phyloP scores from a whole-genome alignment of 2,113 vertebrate species.

The Apodemus speciosus region DNA sequence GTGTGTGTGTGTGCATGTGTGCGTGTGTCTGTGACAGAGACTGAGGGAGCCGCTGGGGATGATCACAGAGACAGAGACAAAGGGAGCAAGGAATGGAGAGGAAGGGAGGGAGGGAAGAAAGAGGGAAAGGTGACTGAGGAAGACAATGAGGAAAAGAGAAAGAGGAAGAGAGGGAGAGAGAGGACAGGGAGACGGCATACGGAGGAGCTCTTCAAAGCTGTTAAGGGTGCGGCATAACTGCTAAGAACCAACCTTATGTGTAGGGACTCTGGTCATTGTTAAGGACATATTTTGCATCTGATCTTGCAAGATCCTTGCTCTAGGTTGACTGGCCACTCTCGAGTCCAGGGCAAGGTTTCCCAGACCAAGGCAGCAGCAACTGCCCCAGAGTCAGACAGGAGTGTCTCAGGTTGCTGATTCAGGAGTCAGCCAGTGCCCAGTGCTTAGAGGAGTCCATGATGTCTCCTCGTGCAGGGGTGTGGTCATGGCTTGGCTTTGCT shows the following conservation, averaged over 20 bases:
- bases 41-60: background rate
- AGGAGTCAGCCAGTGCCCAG: background rate
- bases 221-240: too few species aligned
- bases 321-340: background rate
- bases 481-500: background rate
- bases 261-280: background rate
- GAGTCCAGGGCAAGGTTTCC: background rate
- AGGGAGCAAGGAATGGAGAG: background rate
- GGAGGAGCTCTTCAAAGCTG: background rate
- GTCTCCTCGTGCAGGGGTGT: background rate
- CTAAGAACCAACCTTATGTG: background rate
- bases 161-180: background rate
- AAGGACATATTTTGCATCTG: background rate
- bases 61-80: background rate
- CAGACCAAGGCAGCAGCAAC: background rate
- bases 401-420: background rate
- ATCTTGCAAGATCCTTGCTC: background rate
- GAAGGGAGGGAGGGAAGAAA: background rate
- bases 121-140: background rate
- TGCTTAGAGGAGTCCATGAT: background rate
- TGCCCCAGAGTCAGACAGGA: background rate
- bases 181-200: background rate
- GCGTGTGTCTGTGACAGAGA: background rate
- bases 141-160: background rate
- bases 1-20: background rate